Percentiles rank a stretch among this genome's conserved stretches.
Evolutionary conservation across 2,888 invertebrate species (phyloP).

Genomic region (Polietes domitor): DNA sequence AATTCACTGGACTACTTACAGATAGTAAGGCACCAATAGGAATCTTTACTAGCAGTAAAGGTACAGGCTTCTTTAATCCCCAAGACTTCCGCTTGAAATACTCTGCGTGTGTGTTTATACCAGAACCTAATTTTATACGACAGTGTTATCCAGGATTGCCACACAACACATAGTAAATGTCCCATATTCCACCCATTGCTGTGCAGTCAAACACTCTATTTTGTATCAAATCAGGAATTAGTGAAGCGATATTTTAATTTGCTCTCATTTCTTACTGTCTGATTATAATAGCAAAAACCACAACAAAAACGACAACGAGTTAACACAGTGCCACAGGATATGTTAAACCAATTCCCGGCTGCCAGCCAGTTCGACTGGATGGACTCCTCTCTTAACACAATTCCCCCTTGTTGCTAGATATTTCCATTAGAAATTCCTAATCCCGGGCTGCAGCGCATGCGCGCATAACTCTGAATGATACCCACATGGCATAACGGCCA

Average conservation of each 20-base stretch:
- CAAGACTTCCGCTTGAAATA: too few relatives aligned
- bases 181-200: too few relatives aligned
- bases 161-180: too few relatives aligned
- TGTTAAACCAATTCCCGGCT: background rate
- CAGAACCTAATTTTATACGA: too few relatives aligned
- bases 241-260: background rate
- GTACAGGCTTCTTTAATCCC: too few relatives aligned
- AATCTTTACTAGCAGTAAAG: too few relatives aligned
- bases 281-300: background rate
- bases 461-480: background rate
- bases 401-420: background rate
- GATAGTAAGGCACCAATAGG: too few relatives aligned
- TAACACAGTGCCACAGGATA: background rate
- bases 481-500: background rate
- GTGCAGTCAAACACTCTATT: too few relatives aligned
- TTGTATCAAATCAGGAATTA: background rate
- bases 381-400: background rate
- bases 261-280: background rate
- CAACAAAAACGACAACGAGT: too few relatives aligned
- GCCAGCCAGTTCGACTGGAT: background rate
- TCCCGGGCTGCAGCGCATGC: background rate
- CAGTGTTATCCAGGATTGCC: too few relatives aligned
- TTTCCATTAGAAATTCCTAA: background rate
- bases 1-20: too few relatives aligned
- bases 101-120: too few relatives aligned